These are phyloP conservation scores for Aix galericulata DNA, from an alignment of 2,113 vertebrate species.

Conservation along the genomic window DNA sequence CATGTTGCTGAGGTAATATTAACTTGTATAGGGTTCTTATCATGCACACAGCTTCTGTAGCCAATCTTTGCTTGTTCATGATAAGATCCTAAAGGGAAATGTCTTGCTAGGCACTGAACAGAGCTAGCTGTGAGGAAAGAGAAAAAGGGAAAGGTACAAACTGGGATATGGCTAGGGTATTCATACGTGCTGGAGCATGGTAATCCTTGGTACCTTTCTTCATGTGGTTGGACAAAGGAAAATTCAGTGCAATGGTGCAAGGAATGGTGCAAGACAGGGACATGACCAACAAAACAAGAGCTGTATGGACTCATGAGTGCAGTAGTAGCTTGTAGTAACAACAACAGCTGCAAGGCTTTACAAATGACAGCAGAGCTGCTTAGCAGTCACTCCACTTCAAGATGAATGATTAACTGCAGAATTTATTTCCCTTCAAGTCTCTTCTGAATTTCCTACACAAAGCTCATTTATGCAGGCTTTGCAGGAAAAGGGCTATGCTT, in stretches of 20 bases:
- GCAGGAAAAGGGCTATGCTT: neutral
- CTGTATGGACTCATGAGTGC: neutral
- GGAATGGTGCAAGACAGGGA: neutral
- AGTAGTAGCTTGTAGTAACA: neutral
- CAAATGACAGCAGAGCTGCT: neutral
- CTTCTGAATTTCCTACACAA: slow-evolving; percentile 20
- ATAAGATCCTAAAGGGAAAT: slow-evolving; percentile 1
- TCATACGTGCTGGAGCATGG: neutral
- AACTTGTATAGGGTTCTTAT: neutral
- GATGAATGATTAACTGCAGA: neutral
- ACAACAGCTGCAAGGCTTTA: neutral
- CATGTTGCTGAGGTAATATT: slow-evolving; percentile 3
- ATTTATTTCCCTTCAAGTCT: slow-evolving; percentile 27
- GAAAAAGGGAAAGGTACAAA: neutral
- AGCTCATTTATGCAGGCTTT: neutral
- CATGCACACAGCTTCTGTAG: neutral
- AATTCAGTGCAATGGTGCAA: neutral
- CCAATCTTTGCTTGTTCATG: slow-evolving; percentile 16
- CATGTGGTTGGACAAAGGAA: neutral
- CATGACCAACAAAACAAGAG: neutral
- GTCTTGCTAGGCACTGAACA: neutral
- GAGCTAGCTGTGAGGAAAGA: neutral
- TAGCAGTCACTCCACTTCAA: neutral
- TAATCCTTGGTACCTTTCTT: neutral
- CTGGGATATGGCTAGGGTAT: rapidly evolving